Base-by-base conservation (phyloP, 2,113 vertebrate species). In the Brachirus orientalis region DNA sequence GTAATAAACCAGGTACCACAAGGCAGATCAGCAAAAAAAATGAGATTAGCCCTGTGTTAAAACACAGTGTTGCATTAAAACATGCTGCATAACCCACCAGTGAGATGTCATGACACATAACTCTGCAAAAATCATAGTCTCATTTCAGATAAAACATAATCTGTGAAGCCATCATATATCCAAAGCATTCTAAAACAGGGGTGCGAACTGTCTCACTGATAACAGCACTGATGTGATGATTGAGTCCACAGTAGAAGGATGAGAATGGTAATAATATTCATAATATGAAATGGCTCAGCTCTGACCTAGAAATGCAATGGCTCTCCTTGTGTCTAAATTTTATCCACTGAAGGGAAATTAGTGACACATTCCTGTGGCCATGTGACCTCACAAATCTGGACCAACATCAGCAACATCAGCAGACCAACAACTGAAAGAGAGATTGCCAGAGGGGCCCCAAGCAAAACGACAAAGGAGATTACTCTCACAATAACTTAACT, bases 321-420 rank as follows among this genome's bases (percentile, higher is more conserved):
- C 51, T 59, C 38, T 68, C 17, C 33, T 53, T 22, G n/a, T 37
- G 47, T 55, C 61, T 28, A 5, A 28, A 28, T 50, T 68, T 56
- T 5, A 7, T 50, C 14, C 0, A 8, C 19, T 33, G 47, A 55
- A 5, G 33, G 33, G 22, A 83, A 58, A 64, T 61, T 53, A 47
- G 11, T 13, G 35, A 47, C 62, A 55, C 74, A 89, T 82, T 85
- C 83, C 79, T 75, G 8, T 3, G 5, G 43, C 47, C 86, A 87
- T 86, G 83, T 87, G 87, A 89, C 71, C 69, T 51, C 37, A 60
- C 18, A 54, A 57, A 10, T 75, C n/a, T 28, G 78, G 86, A 84
- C 77, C 75, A 41, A 75, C 70, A 87, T 88, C 72, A 84, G 67
- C 61, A 18, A 53, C 33, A 38, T 69, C 54, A 22, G 47, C 35